phyloP scores from a whole-genome alignment of 2,888 invertebrate species.

The Scaptomyza parva region DNA sequence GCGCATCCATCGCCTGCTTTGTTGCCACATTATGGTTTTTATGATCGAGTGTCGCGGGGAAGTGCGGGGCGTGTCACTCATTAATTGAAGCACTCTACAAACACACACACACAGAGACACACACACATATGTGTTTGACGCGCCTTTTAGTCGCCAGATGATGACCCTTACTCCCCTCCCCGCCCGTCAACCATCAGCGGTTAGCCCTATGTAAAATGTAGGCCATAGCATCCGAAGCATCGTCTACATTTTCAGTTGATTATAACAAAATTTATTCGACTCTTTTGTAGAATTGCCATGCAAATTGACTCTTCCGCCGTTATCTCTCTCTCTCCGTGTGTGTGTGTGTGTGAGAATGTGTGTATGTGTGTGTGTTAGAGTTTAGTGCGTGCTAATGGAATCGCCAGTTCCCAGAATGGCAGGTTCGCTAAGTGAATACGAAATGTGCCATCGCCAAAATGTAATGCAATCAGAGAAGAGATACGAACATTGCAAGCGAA shows the following conservation, averaged over 20 bases:
- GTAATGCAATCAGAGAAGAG: slow-evolving; percentile 13
- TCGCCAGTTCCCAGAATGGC: slow-evolving; percentile 33
- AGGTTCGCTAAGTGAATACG: slow-evolving; percentile 42
- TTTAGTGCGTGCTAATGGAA: slow-evolving; percentile 68
- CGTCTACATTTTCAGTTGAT: slow-evolving; percentile 37
- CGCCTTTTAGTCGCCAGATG: slow-evolving; percentile 39
- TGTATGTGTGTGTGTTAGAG: slow-evolving; percentile 35
- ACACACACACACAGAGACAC: slow-evolving; percentile 5
- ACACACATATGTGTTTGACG: slow-evolving; percentile 21
- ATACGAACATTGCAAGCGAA: neutral
- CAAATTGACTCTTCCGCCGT: slow-evolving; percentile 37
- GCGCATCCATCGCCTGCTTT: slow-evolving; percentile 40
- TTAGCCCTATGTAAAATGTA: neutral
- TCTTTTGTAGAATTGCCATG: slow-evolving; percentile 28
- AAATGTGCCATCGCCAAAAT: slow-evolving; percentile 27
- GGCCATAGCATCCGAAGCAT: slow-evolving; percentile 28
- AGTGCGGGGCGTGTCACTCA: slow-evolving; percentile 38
- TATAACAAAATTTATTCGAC: slow-evolving; percentile 45
- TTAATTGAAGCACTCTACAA: slow-evolving; percentile 41
- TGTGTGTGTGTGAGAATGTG: slow-evolving; percentile 21
- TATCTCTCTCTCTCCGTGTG: slow-evolving; percentile 1
- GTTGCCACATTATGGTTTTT: slow-evolving; percentile 51
- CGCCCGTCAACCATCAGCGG: too few species aligned
- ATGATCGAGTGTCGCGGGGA: slow-evolving; percentile 40
- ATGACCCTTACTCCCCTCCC: neutral